Evolutionary conservation across 2,888 invertebrate genomes (phyloP).

Genomic region (Gisinianus flammeolus): DNA sequence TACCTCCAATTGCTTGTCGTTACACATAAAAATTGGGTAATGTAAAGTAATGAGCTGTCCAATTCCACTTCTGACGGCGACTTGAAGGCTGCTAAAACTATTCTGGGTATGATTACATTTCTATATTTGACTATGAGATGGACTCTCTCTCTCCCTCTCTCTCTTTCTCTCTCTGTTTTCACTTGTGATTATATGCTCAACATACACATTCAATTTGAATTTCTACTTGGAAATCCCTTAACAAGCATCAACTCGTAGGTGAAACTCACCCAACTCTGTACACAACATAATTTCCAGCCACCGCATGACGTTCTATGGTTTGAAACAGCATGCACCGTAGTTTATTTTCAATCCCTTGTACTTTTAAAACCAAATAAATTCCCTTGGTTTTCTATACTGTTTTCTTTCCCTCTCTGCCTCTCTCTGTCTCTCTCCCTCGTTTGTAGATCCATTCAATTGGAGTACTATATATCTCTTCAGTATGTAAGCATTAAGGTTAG

Average conservation of each 20-base stretch:
- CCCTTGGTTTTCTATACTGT: conserved; percentile 18
- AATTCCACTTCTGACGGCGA: neutral
- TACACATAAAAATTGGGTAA: neutral
- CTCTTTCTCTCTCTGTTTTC: neutral
- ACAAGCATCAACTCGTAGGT: neutral
- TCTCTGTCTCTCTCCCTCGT: neutral
- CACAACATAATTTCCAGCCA: conserved; percentile 25
- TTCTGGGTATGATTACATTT: neutral
- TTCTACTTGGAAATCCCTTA: neutral
- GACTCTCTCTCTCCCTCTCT: neutral
- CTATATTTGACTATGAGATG: neutral
- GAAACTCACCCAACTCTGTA: neutral
- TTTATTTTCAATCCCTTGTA: conserved; percentile 29
- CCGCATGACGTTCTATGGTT: conserved; percentile 20
- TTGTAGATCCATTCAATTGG: neutral
- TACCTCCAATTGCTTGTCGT: neutral
- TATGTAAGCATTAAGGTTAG: neutral
- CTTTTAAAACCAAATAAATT: conserved; percentile 33
- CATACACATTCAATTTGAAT: neutral
- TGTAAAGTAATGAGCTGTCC: conserved; percentile 30
- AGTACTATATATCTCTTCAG: neutral
- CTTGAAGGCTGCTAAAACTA: neutral
- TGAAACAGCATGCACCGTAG: conserved; percentile 21
- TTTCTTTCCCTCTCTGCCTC: neutral
- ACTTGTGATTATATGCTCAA: neutral